Conservation (phyloP, 2,797 vertebrate genomes). For the Eulemur mongoz region DNA sequence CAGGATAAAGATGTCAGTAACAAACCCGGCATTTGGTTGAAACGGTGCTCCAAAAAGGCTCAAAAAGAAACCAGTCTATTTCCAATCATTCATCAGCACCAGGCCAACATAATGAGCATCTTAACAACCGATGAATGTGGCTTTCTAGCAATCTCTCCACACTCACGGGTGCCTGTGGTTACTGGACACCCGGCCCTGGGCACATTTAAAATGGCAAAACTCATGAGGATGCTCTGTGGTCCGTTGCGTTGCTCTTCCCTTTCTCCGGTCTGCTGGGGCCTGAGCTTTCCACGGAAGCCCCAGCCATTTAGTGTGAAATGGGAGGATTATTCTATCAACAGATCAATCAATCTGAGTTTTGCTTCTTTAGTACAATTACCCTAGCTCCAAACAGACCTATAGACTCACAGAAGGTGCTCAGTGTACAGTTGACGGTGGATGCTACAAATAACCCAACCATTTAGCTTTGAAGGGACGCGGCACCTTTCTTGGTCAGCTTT, state of each 20-base stretch:
- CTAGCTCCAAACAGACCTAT: neutral
- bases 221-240: neutral
- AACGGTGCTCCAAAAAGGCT: neutral
- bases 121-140: neutral
- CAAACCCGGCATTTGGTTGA: neutral
- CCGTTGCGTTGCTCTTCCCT: neutral
- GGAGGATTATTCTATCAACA: neutral
- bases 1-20: constrained; percentile 23
- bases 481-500: neutral
- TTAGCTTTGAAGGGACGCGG: neutral
- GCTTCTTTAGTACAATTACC: neutral
- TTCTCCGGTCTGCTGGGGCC: neutral
- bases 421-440: neutral
- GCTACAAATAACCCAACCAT: neutral
- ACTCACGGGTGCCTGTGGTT: neutral
- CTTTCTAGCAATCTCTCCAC: constrained; percentile 40
- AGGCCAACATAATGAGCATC: neutral
- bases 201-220: neutral
- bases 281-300: neutral
- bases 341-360: constrained; percentile 4
- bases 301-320: neutral
- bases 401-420: neutral
- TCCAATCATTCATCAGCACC: constrained; percentile 43
- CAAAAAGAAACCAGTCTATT: constrained; percentile 2
- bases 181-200: neutral